These are phyloP conservation scores for Drosophila pseudoananassae DNA, from an alignment of 1,140 invertebrate genomes.

Conservation along the genomic window DNA sequence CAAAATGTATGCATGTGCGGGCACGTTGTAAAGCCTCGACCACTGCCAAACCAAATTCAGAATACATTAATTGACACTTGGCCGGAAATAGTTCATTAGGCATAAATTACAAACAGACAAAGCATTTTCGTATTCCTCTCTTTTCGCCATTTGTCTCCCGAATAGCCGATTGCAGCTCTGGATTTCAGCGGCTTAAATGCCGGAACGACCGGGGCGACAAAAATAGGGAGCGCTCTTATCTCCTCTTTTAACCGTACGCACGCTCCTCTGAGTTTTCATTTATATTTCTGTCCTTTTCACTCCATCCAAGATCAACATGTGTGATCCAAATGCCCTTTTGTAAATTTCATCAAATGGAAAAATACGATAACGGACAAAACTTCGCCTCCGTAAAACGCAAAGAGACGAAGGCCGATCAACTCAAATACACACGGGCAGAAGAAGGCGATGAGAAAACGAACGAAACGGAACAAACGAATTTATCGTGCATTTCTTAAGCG, in stretches of 20 bases:
- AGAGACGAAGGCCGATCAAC: slow-evolving; percentile 24
- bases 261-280: slow-evolving; percentile 7
- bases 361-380: slow-evolving; percentile 57
- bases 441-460: slow-evolving; percentile 16
- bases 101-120: slow-evolving; percentile 81
- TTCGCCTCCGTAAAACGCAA: slow-evolving; percentile 36
- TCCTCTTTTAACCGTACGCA: slow-evolving; percentile 27
- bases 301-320: slow-evolving; percentile 63
- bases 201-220: slow-evolving; percentile 19
- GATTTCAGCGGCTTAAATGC: slow-evolving; percentile 76
- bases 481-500: slow-evolving; percentile 44
- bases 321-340: slow-evolving; percentile 73
- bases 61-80: slow-evolving; percentile 82
- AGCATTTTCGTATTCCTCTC: slow-evolving; percentile 43
- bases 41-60: slow-evolving; percentile 56
- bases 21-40: slow-evolving; percentile 54
- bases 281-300: slow-evolving; percentile 8
- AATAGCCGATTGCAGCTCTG: slow-evolving; percentile 56
- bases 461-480: slow-evolving; percentile 7
- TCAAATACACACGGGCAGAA: slow-evolving; percentile 19
- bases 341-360: slow-evolving; percentile 56
- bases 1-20: slow-evolving; percentile 73
- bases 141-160: slow-evolving; percentile 46
- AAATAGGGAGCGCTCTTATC: slow-evolving; percentile 58
- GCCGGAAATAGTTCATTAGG: slow-evolving; percentile 82